Evolutionary conservation across 2,888 invertebrate genomes (phyloP).

Genomic region (Drosophila acutilabella): DNA sequence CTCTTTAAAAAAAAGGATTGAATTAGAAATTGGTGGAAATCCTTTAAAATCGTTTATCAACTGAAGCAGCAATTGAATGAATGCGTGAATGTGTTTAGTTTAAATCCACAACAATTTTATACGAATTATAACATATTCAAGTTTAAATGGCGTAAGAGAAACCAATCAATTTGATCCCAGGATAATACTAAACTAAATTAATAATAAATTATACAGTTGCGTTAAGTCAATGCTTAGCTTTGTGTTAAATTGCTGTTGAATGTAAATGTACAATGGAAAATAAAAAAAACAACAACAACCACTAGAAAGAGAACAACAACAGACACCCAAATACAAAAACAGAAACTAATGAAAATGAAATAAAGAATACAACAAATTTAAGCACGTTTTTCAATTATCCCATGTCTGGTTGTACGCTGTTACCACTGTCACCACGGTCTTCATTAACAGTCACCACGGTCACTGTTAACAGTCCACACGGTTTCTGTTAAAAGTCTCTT

Average conservation of each 20-base stretch:
- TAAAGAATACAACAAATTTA: conserved; percentile 57
- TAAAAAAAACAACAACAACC: conserved; percentile 48
- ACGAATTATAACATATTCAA: conserved; percentile 42
- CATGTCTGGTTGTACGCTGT: background rate
- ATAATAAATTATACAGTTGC: conserved; percentile 40
- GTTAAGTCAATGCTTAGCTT: conserved; percentile 83
- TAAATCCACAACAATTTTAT: conserved; percentile 44
- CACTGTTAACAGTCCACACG: too few species aligned
- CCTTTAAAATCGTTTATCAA: conserved; percentile 25
- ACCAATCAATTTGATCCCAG: conserved; percentile 32
- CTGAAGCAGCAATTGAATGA: conserved; percentile 16
- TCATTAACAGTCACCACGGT: background rate
- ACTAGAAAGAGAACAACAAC: conserved; percentile 38
- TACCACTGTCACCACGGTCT: background rate
- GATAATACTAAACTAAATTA: conserved; percentile 45
- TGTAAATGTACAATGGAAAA: conserved; percentile 83
- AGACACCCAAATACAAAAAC: conserved; percentile 47
- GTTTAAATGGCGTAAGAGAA: conserved; percentile 17
- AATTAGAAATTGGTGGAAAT: conserved; percentile 13
- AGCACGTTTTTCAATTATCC: conserved; percentile 20
- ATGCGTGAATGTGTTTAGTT: conserved; percentile 25
- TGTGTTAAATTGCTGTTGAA: conserved; percentile 85
- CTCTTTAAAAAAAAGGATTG: background rate
- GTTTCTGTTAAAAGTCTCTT: too few species aligned
- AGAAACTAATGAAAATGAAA: conserved; percentile 52